Evolutionary conservation across 2,888 invertebrate genomes (phyloP), one percentile per base, ranked within the genome.

Genomic region (Phanerotoma sp.): DNA sequence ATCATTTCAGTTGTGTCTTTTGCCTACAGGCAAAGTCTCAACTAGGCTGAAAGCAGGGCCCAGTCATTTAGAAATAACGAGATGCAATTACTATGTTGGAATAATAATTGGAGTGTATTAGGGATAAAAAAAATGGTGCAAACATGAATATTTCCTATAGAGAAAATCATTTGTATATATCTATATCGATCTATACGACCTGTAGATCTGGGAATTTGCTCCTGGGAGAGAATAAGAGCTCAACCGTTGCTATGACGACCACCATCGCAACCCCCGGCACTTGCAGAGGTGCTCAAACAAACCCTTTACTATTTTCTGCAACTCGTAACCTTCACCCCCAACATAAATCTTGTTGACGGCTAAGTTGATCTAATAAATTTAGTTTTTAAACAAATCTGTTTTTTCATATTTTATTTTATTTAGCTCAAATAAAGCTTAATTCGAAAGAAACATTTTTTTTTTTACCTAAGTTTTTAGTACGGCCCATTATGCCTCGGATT

Each of bases 211-310:
- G 61, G 64, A 60, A 58, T 32, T 53, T 45, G 21, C 35, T 28
- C 32, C 18, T 20, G 16, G 28, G 51, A 64, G 67, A 56, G 65
- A 65, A 62, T 70, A 65, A 64, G 64, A 65, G 70, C 71, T 65
- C 62, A 51, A 63, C 55, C 56, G 71, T 72, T 68, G 63, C 70
- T 62, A 71, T 72, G 71, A 63, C 69, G 56, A 72, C 71, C 62
- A 68, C 61, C 67, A 64, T 66, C 63, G 64, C 61, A 57, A 54
- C 55, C 63, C 68, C 68, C 66, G 63, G 65, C 51, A 63, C 56
- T 49, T 59, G 48, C 69, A 71, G 69, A 54, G 71, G 68, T 70
- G 65, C 71, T 71, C 71, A 70, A 65, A 63, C 65, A 55, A 64
- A 67, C 64, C 64, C 62, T 62, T 62, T 58, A 33, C 20, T 53